Evolutionary conservation across 2,797 vertebrate genomes (phyloP), one percentile per base, ranked within the genome.

Genomic region (Coilia nasus): DNA sequence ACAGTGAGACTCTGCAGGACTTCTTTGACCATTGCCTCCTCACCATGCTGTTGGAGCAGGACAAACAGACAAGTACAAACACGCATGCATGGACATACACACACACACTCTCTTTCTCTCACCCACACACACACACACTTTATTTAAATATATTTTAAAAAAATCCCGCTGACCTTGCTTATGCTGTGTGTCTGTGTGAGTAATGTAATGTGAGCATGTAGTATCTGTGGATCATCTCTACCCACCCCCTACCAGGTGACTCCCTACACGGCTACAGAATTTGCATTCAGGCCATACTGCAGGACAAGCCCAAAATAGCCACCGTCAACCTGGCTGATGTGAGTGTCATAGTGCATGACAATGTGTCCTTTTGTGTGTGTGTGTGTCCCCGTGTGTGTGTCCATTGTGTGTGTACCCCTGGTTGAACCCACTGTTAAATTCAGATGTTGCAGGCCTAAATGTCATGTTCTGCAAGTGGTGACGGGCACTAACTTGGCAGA

Each of bases 11-110:
- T 28, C 92, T 98, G 93, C 96, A 97, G 81, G 96, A 97, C 86
- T 97, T 99, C 92, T 97, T 99, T 0, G 97, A 99, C 91, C 96
- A 99, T 93, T 99, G 98, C 84, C 89, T 99, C 82, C 97, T 96
- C 84, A 96, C 95, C 0, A 99, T 99, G 98, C 94, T 99, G 86
- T 96, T 97, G 89, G 97, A 99, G 89, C 92, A 98, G 94, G 97
- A 99, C 91, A 97, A 95, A 89, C 93, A 94, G 11, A 87, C 96
- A 85, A 97, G 98, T 98, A 80, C 10, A 44, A 5, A 60, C 19
- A n/a, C 23, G 3, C 50, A n/a, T n/a, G 31, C 14, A 15, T 23
- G 47, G 60, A 78, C 71, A 78, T 15, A 35, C 31, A 41, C 5
- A 6, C 14, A 19, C 71, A 3, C 6, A 3, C 50, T 3, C 50